Percentiles rank a stretch among this genome's conserved stretches.
Conservation (phyloP, 2,113 vertebrate genomes). For the Alethe diademata region DNA sequence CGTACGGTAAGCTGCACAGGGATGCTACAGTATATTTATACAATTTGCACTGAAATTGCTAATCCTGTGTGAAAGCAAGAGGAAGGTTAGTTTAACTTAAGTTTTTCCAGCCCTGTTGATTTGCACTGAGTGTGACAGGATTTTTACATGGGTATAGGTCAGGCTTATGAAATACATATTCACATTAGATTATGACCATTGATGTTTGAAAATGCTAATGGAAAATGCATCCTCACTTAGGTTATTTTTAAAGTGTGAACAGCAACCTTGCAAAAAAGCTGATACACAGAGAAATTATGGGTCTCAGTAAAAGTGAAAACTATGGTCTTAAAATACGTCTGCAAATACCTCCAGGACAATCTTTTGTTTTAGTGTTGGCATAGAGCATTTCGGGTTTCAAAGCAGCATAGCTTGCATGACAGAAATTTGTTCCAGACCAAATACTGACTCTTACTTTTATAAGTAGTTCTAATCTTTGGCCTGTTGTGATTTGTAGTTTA, state of each 20-base stretch:
- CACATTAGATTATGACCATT: not conserved
- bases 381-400: not conserved
- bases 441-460: not conserved
- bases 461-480: not conserved
- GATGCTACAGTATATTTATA: accelerated
- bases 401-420: not conserved
- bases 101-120: not conserved
- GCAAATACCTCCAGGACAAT: not conserved
- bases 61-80: not conserved
- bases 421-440: not conserved
- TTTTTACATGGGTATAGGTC: not conserved
- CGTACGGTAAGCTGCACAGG: not conserved
- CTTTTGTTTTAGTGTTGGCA: not conserved
- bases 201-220: not conserved
- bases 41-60: not conserved
- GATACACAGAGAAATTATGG: accelerated
- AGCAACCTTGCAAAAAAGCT: not conserved
- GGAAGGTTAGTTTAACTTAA: not conserved
- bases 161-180: not conserved
- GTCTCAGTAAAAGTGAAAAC: not conserved
- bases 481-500: not conserved
- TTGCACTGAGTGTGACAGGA: not conserved
- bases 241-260: not conserved
- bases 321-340: not conserved
- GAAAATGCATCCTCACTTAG: not conserved